These are phyloP conservation scores for Gobio occitaniae DNA, from an alignment of 2,797 vertebrate species.

Conservation along the genomic window DNA sequence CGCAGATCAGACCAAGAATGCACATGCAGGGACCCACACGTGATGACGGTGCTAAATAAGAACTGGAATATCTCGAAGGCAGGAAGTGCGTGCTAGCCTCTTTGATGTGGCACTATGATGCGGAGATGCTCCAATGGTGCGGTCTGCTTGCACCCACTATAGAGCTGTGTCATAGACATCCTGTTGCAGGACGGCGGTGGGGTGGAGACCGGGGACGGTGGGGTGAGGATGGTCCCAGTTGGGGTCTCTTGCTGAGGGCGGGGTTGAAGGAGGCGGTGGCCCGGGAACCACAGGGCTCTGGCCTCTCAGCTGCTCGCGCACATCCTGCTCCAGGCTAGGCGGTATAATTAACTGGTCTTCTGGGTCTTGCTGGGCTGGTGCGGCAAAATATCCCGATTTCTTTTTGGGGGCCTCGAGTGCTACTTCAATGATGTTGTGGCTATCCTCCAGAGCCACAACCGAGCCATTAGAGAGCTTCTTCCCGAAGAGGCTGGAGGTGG, in stretches of 20 bases:
- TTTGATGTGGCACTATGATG: slow-evolving; percentile 67
- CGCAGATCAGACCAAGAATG: slow-evolving; percentile 37
- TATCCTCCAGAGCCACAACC: slow-evolving; percentile 92
- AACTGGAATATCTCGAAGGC: slow-evolving; percentile 65
- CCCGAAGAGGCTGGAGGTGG: slow-evolving; percentile 89
- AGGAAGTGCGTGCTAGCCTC: slow-evolving; percentile 59
- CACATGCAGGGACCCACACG: slow-evolving; percentile 60
- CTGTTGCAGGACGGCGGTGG: slow-evolving; percentile 70
- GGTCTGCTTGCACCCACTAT: slow-evolving; percentile 70
- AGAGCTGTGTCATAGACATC: slow-evolving; percentile 97
- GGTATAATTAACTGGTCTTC: slow-evolving; percentile 96
- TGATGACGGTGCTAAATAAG: slow-evolving; percentile 66
- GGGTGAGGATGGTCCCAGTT: slow-evolving; percentile 78
- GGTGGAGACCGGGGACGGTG: slow-evolving; percentile 63
- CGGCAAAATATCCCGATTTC: slow-evolving; percentile 96
- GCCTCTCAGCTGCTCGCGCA: slow-evolving; percentile 90
- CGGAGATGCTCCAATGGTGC: slow-evolving; percentile 54
- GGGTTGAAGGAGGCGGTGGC: slow-evolving; percentile 68
- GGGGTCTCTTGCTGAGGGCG: slow-evolving; percentile 72
- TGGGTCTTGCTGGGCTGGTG: slow-evolving; percentile 92
- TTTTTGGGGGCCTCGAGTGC: slow-evolving; percentile 95
- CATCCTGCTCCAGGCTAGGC: slow-evolving; percentile 91
- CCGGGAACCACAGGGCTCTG: slow-evolving; percentile 75
- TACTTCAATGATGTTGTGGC: slow-evolving; percentile 95
- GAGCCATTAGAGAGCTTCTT: slow-evolving; percentile 97